Percentiles rank a stretch among this genome's conserved stretches.
Conservation (phyloP, 2,888 invertebrate species). For the Oxytorus armatus region DNA sequence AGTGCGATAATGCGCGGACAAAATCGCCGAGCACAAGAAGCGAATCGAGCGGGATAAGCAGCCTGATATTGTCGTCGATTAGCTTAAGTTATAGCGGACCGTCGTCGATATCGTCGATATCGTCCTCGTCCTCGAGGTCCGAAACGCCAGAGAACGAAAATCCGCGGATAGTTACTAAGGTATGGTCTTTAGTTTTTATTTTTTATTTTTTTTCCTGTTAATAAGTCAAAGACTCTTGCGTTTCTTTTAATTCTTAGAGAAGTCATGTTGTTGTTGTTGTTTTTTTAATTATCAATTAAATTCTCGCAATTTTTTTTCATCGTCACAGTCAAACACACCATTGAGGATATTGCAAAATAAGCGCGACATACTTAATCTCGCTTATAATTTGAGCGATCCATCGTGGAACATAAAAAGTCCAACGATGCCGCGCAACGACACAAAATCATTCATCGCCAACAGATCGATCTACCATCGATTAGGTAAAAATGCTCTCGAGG, state of each 20-base stretch:
- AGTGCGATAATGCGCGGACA: constrained; percentile 78
- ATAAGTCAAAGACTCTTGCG: no score
- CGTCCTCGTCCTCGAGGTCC: constrained; percentile 80
- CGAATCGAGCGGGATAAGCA: constrained; percentile 88
- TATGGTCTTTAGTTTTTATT: neutral
- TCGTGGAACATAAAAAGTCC: constrained; percentile 87
- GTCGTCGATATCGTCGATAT: constrained; percentile 34
- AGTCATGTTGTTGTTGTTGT: no score
- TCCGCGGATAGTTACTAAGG: constrained; percentile 24
- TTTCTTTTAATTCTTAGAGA: no score
- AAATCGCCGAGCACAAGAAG: constrained; percentile 85
- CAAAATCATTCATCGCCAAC: constrained; percentile 87
- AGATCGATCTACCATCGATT: constrained; percentile 88
- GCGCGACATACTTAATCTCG: constrained; percentile 87
- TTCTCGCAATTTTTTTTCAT: neutral
- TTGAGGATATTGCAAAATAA: constrained; percentile 79
- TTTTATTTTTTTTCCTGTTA: neutral
- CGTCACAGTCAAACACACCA: constrained; percentile 46
- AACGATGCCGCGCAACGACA: constrained; percentile 86
- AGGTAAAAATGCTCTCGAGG: constrained; percentile 86
- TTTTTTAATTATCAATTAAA: no score
- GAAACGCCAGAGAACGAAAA: constrained; percentile 65
- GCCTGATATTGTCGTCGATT: constrained; percentile 86
- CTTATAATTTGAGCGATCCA: constrained; percentile 86
- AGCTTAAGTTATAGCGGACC: constrained; percentile 84